Conservation (phyloP, 2,113 vertebrate species). For the Nettapus auritus region DNA sequence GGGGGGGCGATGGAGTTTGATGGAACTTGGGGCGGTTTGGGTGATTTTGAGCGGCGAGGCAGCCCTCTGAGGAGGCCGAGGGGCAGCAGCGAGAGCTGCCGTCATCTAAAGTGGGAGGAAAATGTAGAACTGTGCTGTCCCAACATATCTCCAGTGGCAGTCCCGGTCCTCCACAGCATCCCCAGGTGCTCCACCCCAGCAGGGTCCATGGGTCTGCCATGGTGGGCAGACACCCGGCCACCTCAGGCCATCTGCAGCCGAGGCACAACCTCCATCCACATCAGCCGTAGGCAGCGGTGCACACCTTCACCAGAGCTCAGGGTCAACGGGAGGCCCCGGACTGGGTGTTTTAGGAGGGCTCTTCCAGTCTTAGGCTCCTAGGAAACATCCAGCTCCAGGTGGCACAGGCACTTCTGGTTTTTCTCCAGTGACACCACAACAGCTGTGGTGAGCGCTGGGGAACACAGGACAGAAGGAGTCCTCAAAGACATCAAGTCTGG, state of each 20-base stretch:
- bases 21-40: not conserved
- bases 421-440: not conserved
- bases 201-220: too few relatives aligned
- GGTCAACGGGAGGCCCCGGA: accelerated
- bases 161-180: not conserved
- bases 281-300: not conserved
- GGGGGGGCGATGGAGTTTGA: accelerated
- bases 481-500: not conserved
- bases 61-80: too few relatives aligned
- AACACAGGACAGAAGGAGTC: not conserved
- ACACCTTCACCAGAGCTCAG: not conserved
- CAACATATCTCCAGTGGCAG: not conserved
- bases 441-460: accelerated
- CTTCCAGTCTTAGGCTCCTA: not conserved
- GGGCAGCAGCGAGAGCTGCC: too few relatives aligned
- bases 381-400: not conserved
- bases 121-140: accelerated
- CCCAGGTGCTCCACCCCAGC: accelerated
- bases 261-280: not conserved
- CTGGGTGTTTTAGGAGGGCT: not conserved
- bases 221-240: not conserved
- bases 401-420: accelerated
- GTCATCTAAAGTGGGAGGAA: too few relatives aligned
- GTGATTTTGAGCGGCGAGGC: not conserved
- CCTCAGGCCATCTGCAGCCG: not conserved